Evolutionary conservation across 2,888 invertebrate genomes (phyloP), one percentile per base, ranked within the genome.

Genomic region (Andrena camellia): DNA sequence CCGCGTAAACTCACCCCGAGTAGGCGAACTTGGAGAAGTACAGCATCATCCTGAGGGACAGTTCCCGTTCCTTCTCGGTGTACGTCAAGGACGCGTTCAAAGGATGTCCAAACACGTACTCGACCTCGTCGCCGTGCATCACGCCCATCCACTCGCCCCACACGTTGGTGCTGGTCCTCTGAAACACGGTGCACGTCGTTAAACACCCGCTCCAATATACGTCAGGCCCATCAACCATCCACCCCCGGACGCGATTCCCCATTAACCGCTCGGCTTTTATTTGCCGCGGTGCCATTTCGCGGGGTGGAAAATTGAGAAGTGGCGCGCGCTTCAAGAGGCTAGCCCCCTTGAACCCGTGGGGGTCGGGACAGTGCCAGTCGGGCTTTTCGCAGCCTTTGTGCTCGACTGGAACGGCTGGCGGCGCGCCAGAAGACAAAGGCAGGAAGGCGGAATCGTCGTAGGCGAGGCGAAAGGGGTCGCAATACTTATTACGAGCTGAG

Each of bases 61-160:
- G 96, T 91, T 98, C 97, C 60, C 97, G 96, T 94, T 99, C 99
- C 86, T 97, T 96, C 31, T 97, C 96, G 93, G 97, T 97, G 95
- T 98, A 99, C 94, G 97, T 96, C 89, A 97, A 95, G 17, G 98
- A 97, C 95, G 96, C 96, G 95, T 99, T 98, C 91, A 99, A 95
- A 0, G 99, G 99, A 94, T 98, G 98, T 2, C 99, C 99, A 93
- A 99, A 99, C 89, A 99, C 98, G 95, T 99, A 99, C 94, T 98
- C 98, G 93, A 99, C 98, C 95, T 99, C 99, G 93, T 99, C 99
- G 0, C 98, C 99, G 91, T 99, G 99, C 96, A 99, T 97, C 83
- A 99, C 99, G 0, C 99, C 99, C 99, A 99, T 99, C 99, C 99
- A 99, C 93, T 98, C 97, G 33, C 99, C 99, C 99, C 99, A 99